A percentile compares a stretch with the other conserved stretches of the same genome.
Conservation (phyloP, 1,140 invertebrate genomes). For the Panagrolaimus sp. region DNA sequence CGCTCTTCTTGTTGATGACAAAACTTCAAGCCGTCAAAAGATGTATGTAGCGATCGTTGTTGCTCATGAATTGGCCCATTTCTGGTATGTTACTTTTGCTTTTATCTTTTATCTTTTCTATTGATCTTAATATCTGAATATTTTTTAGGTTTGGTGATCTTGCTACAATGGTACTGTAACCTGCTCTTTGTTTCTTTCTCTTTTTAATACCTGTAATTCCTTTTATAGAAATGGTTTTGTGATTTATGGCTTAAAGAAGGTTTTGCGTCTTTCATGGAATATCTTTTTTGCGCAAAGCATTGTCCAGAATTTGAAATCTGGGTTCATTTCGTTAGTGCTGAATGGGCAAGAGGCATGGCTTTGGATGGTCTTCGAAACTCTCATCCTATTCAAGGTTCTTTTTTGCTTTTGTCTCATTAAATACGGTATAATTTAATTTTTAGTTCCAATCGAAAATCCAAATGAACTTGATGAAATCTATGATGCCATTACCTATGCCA, state of each 20-base stretch:
- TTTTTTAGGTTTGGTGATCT: background rate
- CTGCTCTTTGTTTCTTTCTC: too few species aligned
- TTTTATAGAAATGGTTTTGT: conserved; percentile 62
- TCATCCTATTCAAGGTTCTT: conserved; percentile 49
- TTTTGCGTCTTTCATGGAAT: conserved; percentile 61
- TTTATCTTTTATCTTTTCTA: too few species aligned
- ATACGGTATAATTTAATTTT: too few species aligned
- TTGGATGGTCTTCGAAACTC: conserved; percentile 36
- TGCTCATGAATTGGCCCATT: conserved; percentile 81
- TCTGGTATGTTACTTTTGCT: conserved; percentile 38
- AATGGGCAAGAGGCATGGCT: conserved; percentile 27
- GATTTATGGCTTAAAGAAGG: conserved; percentile 62
- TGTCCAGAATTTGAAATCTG: conserved; percentile 65
- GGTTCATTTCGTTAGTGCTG: conserved; percentile 69
- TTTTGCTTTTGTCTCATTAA: too few species aligned
- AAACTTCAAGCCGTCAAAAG: conserved; percentile 64
- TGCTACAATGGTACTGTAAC: conserved; percentile 27
- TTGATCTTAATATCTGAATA: too few species aligned
- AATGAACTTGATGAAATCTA: conserved; percentile 49
- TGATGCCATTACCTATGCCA: conserved; percentile 64
- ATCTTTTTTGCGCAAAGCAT: conserved; percentile 62
- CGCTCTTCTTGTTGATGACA: conserved; percentile 71
- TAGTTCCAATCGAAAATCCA: conserved; percentile 55
- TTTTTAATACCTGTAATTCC: too few species aligned
- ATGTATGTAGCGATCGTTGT: conserved; percentile 73